phyloP scores from a whole-genome alignment of 1,140 invertebrate genomes.

The Bicyclus anynana region DNA sequence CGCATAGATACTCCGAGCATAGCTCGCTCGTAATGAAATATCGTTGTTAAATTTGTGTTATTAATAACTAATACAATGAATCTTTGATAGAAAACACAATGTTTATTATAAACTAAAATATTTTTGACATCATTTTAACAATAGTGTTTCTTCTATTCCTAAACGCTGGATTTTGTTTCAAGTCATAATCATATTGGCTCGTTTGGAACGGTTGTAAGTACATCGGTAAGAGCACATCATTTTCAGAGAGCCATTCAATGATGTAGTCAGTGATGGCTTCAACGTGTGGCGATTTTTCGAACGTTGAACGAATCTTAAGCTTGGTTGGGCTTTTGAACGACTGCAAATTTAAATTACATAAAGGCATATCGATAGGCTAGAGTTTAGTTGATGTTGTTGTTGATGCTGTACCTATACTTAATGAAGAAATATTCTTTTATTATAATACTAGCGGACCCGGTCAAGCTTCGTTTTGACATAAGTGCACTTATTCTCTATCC shows the following conservation, averaged over 20 bases:
- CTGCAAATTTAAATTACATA: constrained; percentile 14
- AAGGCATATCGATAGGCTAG: too few relatives aligned
- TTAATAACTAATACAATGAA: neutral
- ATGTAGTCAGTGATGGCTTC: constrained; percentile 57
- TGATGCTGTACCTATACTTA: too few relatives aligned
- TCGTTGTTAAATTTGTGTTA: too few relatives aligned
- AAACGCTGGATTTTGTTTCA: constrained; percentile 35
- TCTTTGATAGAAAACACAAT: neutral
- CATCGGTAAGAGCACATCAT: constrained; percentile 53
- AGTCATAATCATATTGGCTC: constrained; percentile 27
- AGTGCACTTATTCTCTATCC: too few relatives aligned
- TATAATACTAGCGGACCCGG: too few relatives aligned
- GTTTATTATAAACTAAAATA: constrained; percentile 27
- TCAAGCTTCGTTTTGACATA: too few relatives aligned
- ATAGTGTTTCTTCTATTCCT: constrained; percentile 36
- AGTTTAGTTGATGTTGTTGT: too few relatives aligned
- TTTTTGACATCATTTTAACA: constrained; percentile 33
- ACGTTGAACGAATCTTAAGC: constrained; percentile 36
- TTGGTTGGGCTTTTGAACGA: constrained; percentile 24
- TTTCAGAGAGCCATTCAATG: constrained; percentile 53
- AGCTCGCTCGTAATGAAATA: too few relatives aligned
- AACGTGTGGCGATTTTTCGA: constrained; percentile 49
- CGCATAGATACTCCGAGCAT: too few relatives aligned
- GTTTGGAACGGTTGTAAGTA: constrained; percentile 44
- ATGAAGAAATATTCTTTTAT: too few relatives aligned